phyloP scores from a whole-genome alignment of 2,797 vertebrate genomes.

The Vireo griseus region DNA sequence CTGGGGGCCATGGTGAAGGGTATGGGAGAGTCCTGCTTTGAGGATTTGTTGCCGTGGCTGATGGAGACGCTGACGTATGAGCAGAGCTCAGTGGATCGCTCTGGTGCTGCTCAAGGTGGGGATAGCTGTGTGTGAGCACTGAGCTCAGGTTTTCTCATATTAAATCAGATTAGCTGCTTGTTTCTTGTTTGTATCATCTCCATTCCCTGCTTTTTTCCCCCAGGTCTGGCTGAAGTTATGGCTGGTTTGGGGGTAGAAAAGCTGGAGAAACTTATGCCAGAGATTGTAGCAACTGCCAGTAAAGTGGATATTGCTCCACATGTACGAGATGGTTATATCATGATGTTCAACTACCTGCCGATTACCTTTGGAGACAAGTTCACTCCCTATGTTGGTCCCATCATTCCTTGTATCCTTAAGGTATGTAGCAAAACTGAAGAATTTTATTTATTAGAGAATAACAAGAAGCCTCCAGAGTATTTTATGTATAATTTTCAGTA shows the following conservation, averaged over 20 bases:
- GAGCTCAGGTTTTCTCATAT: neutral
- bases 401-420: conserved; percentile 98
- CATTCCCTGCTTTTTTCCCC: neutral
- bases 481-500: neutral
- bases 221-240: conserved; percentile 97
- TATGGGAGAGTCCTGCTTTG: conserved; percentile 96
- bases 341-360: conserved; percentile 99
- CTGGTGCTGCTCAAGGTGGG: conserved; percentile 94
- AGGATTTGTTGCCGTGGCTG: conserved; percentile 95
- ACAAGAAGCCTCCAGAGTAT: neutral
- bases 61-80: conserved; percentile 98
- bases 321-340: conserved; percentile 98
- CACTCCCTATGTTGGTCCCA: conserved; percentile 95
- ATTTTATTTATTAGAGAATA: neutral
- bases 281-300: conserved; percentile 95
- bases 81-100: conserved; percentile 97
- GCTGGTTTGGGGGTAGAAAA: conserved; percentile 97
- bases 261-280: conserved; percentile 97
- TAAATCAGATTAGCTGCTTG: neutral
- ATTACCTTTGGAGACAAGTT: conserved; percentile 97
- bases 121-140: neutral
- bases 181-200: neutral
- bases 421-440: conserved; percentile 66
- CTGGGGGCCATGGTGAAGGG: conserved; percentile 99
- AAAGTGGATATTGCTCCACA: conserved; percentile 97